phyloP scores from a whole-genome alignment of 2,888 invertebrate species.

The Pristionchus mayeri region DNA sequence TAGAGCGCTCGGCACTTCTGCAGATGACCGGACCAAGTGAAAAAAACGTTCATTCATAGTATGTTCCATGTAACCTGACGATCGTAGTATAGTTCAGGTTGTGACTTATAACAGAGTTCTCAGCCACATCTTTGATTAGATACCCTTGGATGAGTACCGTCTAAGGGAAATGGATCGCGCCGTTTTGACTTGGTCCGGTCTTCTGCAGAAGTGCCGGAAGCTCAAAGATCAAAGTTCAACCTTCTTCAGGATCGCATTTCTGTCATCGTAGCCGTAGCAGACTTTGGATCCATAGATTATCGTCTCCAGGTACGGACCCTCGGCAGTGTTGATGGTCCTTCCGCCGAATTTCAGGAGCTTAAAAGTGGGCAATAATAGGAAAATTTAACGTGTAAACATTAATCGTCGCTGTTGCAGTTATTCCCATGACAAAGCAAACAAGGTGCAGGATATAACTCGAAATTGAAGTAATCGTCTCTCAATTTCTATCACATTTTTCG shows the following conservation, averaged over 20 bases:
- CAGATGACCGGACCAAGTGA: too few species aligned
- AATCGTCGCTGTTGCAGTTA: neutral
- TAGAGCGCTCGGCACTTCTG: too few species aligned
- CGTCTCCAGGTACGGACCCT: constrained; percentile 12
- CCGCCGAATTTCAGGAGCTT: neutral
- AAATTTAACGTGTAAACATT: too few species aligned
- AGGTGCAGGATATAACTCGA: neutral
- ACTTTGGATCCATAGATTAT: constrained; percentile 7
- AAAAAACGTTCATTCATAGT: too few species aligned
- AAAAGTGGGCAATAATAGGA: neutral
- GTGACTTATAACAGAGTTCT: too few species aligned
- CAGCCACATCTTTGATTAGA: too few species aligned
- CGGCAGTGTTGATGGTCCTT: neutral
- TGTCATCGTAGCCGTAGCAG: constrained; percentile 46
- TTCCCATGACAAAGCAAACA: neutral
- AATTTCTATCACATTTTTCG: neutral
- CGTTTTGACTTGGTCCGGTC: too few species aligned
- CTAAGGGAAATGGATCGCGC: too few species aligned
- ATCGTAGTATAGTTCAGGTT: neutral
- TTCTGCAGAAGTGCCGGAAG: too few species aligned
- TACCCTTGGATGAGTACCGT: neutral
- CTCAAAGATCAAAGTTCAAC: neutral
- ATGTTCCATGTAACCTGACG: neutral
- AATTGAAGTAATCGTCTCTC: neutral
- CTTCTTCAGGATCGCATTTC: constrained; percentile 25